Conservation (phyloP, 2,797 vertebrate genomes). For the Paratrypauchen microcephalus region DNA sequence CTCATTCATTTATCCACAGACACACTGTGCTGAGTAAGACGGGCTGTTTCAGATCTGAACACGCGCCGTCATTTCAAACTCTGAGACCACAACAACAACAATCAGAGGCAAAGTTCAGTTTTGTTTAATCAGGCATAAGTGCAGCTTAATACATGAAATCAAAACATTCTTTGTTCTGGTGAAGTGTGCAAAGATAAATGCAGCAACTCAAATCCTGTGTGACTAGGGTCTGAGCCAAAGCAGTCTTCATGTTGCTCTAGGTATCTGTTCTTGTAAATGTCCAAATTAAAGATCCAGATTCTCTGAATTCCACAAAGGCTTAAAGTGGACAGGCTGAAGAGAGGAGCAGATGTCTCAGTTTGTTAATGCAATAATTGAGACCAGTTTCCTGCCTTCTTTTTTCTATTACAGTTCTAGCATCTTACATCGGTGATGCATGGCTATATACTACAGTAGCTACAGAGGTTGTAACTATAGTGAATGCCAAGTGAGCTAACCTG, state of each 20-base stretch:
- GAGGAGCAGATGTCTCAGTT: slow-evolving; percentile 34
- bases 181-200: not conserved
- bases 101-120: slow-evolving; percentile 25
- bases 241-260: slow-evolving; percentile 14
- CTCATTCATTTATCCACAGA: slow-evolving; percentile 56
- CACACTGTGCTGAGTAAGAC: slow-evolving; percentile 67
- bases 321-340: slow-evolving; percentile 14
- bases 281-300: slow-evolving; percentile 28
- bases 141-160: not conserved
- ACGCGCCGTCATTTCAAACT: not conserved
- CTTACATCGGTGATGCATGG: slow-evolving; percentile 4
- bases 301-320: slow-evolving; percentile 29
- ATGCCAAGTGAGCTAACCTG: not conserved
- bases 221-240: slow-evolving; percentile 1
- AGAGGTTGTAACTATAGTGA: not conserved
- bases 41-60: slow-evolving; percentile 34
- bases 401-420: not conserved
- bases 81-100: slow-evolving; percentile 24
- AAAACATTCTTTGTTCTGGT: not conserved
- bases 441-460: slow-evolving; percentile 3
- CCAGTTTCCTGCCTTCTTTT: slow-evolving; percentile 1
- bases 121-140: not conserved
- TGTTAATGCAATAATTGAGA: slow-evolving; percentile 11
- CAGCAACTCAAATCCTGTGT: not conserved
- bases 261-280: slow-evolving; percentile 20